Evolutionary conservation across 2,888 invertebrate genomes (phyloP), one percentile per base, ranked within the genome.

Genomic region (Drosophila infuscata): DNA sequence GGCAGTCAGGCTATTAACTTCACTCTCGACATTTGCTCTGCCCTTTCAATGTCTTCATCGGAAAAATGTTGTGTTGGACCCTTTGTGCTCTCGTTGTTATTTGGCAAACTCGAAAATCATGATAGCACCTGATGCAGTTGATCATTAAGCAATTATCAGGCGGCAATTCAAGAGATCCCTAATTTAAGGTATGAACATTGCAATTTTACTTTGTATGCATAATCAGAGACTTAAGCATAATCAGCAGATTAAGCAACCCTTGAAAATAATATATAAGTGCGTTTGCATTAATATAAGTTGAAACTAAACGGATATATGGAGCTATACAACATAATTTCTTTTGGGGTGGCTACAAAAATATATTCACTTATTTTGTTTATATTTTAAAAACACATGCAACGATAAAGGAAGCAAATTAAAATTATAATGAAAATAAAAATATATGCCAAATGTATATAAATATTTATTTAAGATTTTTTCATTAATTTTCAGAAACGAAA

Each of bases 51-150:
- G 74, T 81, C 74, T 81, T 79, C 79, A 81, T 81, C 71, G 69
- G 56, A 6, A n/a, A 3, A 52, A 43, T 15, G 38, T 48, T 73
- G 35, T 36, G 49, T 56, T 58, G 63, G 30, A n/a, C 32, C 35
- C 51, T 66, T 66, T 70, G 61, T 43, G 30, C 30, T 49, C 57
- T 52, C 48, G 11, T 71, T 52, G 43, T 32, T 61, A 53, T 73
- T 72, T 79, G 69, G 70, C 78, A 74, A 80, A 70, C 61, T 54
- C 71, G 48, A 53, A 79, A 79, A 83, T 84, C 88, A 74, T 71
- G 76, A 77, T 76, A 81, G 73, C 88, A 88, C 83, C 85, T 88
- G 88, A 88, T 83, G 65, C 74, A 74, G 61, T 69, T 57, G 72
- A 63, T 73, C 75, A 85, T 85, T 88, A 81, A 72, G 76, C 68